phyloP scores from a whole-genome alignment of 2,888 invertebrate genomes.

The Disparrhopalites patrizii region DNA sequence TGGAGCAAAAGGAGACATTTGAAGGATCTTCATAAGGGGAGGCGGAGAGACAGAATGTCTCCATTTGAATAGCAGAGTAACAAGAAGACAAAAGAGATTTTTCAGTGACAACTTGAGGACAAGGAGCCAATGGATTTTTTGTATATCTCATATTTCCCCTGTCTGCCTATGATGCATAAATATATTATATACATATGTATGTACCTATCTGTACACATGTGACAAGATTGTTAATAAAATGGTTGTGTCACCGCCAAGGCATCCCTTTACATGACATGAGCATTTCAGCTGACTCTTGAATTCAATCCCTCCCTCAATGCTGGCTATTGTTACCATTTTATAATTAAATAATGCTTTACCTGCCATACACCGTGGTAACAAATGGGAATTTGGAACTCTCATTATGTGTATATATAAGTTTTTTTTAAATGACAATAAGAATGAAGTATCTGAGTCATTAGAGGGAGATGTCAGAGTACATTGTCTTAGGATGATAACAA shows the following conservation, averaged over 20 bases:
- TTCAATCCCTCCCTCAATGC: not conserved
- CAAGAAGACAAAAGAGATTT: no score
- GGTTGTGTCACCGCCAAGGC: not conserved
- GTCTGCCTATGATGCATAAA: not conserved
- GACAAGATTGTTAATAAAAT: no score
- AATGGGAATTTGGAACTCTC: not conserved
- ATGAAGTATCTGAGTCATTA: not conserved
- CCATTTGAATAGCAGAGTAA: no score
- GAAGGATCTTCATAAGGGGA: no score
- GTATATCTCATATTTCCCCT: not conserved
- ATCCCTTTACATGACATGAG: constrained; percentile 1
- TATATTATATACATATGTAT: no score
- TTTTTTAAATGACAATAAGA: not conserved
- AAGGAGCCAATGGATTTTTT: not conserved
- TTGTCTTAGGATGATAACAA: no score
- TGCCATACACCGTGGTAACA: no score
- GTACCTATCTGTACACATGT: no score
- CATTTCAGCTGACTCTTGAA: constrained; percentile 7
- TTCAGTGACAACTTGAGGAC: not conserved
- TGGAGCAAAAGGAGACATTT: no score
- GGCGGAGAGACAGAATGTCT: no score
- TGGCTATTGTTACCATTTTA: not conserved
- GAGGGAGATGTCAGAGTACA: no score
- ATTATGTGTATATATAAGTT: not conserved
- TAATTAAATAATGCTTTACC: constrained; percentile 1